phyloP scores from a whole-genome alignment of 2,888 invertebrate species.

The Aphidius colemani region DNA sequence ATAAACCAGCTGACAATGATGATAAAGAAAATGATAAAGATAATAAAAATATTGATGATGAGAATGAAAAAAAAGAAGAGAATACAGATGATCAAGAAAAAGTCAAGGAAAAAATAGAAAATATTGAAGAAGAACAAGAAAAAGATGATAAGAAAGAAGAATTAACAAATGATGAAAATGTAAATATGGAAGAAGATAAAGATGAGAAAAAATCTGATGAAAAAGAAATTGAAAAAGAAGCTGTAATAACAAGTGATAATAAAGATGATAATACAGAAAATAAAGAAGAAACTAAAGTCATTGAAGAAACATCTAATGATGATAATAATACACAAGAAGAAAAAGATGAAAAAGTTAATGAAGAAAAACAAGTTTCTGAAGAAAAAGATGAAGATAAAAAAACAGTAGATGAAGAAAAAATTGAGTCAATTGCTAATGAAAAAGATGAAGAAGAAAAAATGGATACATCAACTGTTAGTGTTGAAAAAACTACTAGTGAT shows the following conservation, averaged over 20 bases:
- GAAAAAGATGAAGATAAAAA: background rate
- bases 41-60: slow-evolving; percentile 23
- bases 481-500: slow-evolving; percentile 7
- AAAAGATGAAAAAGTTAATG: slow-evolving; percentile 35
- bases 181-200: slow-evolving; percentile 34
- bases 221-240: background rate
- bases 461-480: background rate
- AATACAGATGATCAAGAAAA: slow-evolving; percentile 36
- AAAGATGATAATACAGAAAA: background rate
- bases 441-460: slow-evolving; percentile 7
- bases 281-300: background rate
- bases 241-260: background rate
- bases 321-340: slow-evolving; percentile 28
- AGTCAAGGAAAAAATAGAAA: slow-evolving; percentile 35
- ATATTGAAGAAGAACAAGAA: slow-evolving; percentile 38
- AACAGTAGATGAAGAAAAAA: background rate
- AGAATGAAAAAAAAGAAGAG: slow-evolving; percentile 36
- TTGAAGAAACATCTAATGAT: slow-evolving; percentile 13
- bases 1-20: slow-evolving; percentile 18
- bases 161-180: slow-evolving; percentile 33
- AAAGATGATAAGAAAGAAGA: slow-evolving; percentile 31
- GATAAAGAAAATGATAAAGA: slow-evolving; percentile 37
- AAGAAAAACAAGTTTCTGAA: slow-evolving; percentile 31
- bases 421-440: slow-evolving; percentile 3
- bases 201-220: slow-evolving; percentile 36